These are phyloP conservation scores for Pedicia rivosa DNA, from an alignment of 2,888 invertebrate genomes.

Conservation along the genomic window DNA sequence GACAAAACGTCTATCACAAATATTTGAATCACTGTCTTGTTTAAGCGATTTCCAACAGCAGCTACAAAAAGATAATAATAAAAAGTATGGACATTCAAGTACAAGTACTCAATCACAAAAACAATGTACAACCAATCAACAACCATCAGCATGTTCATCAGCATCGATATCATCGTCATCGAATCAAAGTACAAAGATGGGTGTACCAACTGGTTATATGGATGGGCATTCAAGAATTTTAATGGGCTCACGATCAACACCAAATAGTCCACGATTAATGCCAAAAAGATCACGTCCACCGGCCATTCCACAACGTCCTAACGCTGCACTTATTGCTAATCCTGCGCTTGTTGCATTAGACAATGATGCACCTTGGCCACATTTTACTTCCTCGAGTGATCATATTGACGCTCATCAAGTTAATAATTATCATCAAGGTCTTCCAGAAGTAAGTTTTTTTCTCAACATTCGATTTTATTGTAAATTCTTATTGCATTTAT, in stretches of 20 bases:
- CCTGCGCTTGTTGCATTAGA: constrained; percentile 22
- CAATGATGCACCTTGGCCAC: constrained; percentile 29
- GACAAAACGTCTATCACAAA: constrained; percentile 62
- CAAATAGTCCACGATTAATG: constrained; percentile 55
- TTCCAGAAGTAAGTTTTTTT: constrained; percentile 26
- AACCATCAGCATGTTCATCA: constrained; percentile 9
- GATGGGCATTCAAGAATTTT: constrained; percentile 5
- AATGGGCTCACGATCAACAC: constrained; percentile 38
- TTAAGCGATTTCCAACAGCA: constrained; percentile 49
- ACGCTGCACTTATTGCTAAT: constrained; percentile 17
- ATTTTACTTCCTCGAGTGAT: constrained; percentile 24
- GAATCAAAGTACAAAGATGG: constrained; percentile 3
- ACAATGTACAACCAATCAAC: constrained; percentile 5
- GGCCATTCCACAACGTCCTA: constrained; percentile 24
- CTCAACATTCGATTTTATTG: background rate
- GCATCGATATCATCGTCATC: constrained; percentile 1
- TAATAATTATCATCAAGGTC: constrained; percentile 30
- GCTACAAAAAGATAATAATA: constrained; percentile 11
- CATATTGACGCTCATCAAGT: constrained; percentile 27
- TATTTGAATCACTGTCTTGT: constrained; percentile 64
- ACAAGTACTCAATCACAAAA: constrained; percentile 8
- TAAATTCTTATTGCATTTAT: background rate
- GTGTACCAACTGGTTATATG: constrained; percentile 5
- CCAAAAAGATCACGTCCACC: constrained; percentile 34
- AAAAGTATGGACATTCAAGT: constrained; percentile 8